A percentile compares a stretch with the other conserved stretches of the same genome.
Evolutionary conservation across 2,797 vertebrate species (phyloP).

Genomic region (Momotus momota): DNA sequence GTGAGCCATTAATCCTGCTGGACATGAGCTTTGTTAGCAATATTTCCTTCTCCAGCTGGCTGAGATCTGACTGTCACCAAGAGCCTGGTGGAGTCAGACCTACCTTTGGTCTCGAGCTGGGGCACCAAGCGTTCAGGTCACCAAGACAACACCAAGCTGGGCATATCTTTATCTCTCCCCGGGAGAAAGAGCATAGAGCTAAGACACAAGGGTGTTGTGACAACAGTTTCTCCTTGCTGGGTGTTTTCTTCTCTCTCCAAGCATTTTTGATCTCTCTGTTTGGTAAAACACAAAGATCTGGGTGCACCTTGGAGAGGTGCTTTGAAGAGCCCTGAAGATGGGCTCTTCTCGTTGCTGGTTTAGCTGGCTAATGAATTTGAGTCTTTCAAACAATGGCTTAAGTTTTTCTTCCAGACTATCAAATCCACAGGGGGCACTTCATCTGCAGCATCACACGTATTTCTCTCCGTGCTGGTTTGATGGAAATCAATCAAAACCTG

Average conservation of each 20-base stretch:
- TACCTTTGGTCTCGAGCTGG: background rate
- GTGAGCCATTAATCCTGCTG: slow-evolving; percentile 62
- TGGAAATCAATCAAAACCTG: background rate
- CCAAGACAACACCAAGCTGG: rapidly evolving
- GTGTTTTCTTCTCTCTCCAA: background rate
- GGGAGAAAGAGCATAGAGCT: background rate
- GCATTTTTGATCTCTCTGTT: background rate
- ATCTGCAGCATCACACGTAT: background rate
- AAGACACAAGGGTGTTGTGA: background rate
- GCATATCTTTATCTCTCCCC: background rate
- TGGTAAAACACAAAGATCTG: background rate
- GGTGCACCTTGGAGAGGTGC: background rate
- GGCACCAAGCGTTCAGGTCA: background rate
- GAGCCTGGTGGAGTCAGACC: background rate
- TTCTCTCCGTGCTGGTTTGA: background rate
- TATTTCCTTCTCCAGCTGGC: slow-evolving; percentile 21
- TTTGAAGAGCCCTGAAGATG: background rate
- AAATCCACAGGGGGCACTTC: background rate
- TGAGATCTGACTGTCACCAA: background rate
- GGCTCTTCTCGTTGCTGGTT: background rate
- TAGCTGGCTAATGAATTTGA: background rate
- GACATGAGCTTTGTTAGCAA: slow-evolving; percentile 31
- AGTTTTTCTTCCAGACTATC: background rate
- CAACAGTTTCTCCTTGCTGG: background rate
- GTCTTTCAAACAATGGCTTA: background rate